Percentiles rank a stretch among this genome's conserved stretches.
Evolutionary conservation across 2,797 vertebrate genomes (phyloP).

Genomic region (Diplodus puntazzo): DNA sequence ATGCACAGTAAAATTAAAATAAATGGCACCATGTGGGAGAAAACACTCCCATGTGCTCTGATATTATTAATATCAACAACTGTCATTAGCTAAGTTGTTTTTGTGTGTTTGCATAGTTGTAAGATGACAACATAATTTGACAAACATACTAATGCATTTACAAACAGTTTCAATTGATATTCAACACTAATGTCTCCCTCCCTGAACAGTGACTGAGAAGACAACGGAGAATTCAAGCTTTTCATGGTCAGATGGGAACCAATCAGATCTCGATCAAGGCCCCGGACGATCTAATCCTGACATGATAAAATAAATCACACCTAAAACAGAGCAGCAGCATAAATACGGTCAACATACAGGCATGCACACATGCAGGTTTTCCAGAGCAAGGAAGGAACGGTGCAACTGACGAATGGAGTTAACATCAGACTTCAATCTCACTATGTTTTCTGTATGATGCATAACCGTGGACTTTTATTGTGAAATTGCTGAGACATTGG

Average conservation of each 20-base stretch:
- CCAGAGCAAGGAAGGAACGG: not conserved
- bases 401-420: not conserved
- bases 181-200: not conserved
- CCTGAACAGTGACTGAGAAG: not conserved
- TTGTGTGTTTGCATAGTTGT: not conserved
- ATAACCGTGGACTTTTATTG: not conserved
- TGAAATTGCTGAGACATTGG: not conserved
- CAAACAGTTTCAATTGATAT: not conserved
- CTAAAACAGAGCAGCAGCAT: conserved; percentile 24
- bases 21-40: conserved; percentile 9
- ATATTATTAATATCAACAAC: conserved; percentile 7
- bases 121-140: conserved; percentile 2
- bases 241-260: conserved; percentile 30
- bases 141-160: not conserved
- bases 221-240: conserved; percentile 2
- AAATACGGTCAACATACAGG: not conserved
- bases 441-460: not conserved
- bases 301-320: conserved; percentile 26
- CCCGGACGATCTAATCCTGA: conserved; percentile 21
- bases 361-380: not conserved
- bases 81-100: not conserved
- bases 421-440: not conserved
- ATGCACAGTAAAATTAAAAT: conserved; percentile 29
- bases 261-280: conserved; percentile 26
- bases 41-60: not conserved